Base-by-base conservation (phyloP, 2,888 invertebrate genomes). In the Tinea trinotella region DNA sequence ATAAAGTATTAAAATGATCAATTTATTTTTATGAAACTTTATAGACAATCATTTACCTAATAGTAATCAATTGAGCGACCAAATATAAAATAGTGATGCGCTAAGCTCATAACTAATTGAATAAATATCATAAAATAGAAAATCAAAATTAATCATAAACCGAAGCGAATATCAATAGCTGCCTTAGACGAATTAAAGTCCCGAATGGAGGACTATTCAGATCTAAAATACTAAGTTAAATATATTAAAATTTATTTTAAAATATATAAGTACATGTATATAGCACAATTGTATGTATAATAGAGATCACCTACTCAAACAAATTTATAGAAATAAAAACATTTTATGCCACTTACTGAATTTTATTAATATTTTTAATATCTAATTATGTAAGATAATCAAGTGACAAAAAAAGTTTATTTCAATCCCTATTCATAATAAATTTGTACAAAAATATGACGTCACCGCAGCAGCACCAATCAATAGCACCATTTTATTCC, bases 241-340 rank as follows among this genome's bases (percentile, higher is more conserved):
- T 76, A 77, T 82, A 72, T 72, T 71, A 71, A 65, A 58, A 67
- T 70, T 4, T 68, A 69, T 59, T 58, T 62, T 64, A 66, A 66
- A 68, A 79, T 24, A 50, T 40, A 40, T 40, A 40, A 40, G 40
- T 10, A 30, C n/a, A n/a, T 4, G 12, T 62, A 66, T 61, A 65
- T 65, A 74, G 71, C 76, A 76, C 72, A 50, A 50, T 24, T 74
- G 74, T 69, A 70, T 73, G 71, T 72, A 67, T 30, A 67, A 68
- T 68, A 77, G 84, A 85, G 83, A 84, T 84, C 82, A 83, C 79
- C 79, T 75, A 72, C 63, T 69, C 9, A 30, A 10, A 52, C 40
- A 35, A 30, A 24, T 49, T 2, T 30, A n/a, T 46, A 22, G 4
- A 52, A 9, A 30, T n/a, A n/a, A n/a, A n/a, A n/a, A n/a, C n/a